phyloP scores from a whole-genome alignment of 1,140 invertebrate species.

The Ceratosolen solmsi region DNA sequence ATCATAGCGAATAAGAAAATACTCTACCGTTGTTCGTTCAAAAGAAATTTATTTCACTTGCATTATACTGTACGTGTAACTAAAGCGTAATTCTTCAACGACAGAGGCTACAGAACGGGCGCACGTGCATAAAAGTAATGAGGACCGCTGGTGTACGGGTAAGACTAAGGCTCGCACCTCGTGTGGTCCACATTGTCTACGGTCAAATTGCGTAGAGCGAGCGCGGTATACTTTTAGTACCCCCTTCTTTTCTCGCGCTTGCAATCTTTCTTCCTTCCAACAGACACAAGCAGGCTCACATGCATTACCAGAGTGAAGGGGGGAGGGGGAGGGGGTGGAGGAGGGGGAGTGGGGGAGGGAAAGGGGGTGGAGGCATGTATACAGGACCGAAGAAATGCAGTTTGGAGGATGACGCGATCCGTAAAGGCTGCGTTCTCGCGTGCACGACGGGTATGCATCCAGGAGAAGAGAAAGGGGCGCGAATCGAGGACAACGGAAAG shows the following conservation, averaged over 20 bases:
- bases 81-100: background rate
- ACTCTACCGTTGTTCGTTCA: too few species aligned
- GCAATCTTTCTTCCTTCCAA: background rate
- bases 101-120: background rate
- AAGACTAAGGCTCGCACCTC: constrained; percentile 65
- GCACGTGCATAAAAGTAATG: background rate
- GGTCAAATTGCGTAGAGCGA: constrained; percentile 70
- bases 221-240: constrained; percentile 66
- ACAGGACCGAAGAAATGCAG: too few species aligned
- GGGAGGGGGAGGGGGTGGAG: too few species aligned
- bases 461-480: too few species aligned
- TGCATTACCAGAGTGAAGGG: background rate
- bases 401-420: too few species aligned
- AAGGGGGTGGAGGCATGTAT: too few species aligned
- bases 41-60: background rate
- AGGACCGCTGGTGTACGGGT: constrained; percentile 17
- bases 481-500: background rate
- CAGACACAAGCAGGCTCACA: background rate
- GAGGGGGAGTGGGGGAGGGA: too few species aligned
- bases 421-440: too few species aligned
- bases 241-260: constrained; percentile 62
- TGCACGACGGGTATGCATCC: background rate
- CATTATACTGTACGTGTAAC: background rate
- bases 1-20: too few species aligned
- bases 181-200: constrained; percentile 69